A percentile compares a stretch with the other conserved stretches of the same genome.
Evolutionary conservation across 1,140 invertebrate genomes (phyloP).

Genomic region (Pectinophora gossypiella): DNA sequence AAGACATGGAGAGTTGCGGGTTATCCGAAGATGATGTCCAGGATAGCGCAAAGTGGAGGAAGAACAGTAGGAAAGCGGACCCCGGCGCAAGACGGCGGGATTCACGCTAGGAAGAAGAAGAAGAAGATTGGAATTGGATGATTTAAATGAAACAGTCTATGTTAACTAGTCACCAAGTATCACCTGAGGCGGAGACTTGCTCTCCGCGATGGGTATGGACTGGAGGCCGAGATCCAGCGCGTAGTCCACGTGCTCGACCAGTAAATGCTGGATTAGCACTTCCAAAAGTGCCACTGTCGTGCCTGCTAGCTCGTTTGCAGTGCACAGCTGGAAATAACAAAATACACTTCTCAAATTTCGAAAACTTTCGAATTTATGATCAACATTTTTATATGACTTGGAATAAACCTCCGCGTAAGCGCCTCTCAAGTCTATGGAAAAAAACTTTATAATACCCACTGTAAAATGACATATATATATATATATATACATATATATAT

Average conservation of each 20-base stretch:
- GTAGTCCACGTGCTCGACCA: constrained; percentile 97
- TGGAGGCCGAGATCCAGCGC: constrained; percentile 95
- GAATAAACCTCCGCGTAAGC: too few relatives aligned
- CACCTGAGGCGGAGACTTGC: constrained; percentile 82
- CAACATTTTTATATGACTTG: neutral
- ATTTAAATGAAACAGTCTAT: constrained; percentile 3
- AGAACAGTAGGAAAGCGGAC: too few relatives aligned
- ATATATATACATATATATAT: too few relatives aligned
- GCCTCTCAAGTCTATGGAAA: too few relatives aligned
- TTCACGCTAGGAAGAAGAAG: too few relatives aligned
- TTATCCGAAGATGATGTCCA: too few relatives aligned
- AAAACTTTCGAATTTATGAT: neutral
- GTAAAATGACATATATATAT: too few relatives aligned
- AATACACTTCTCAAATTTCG: neutral
- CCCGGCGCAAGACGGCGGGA: too few relatives aligned
- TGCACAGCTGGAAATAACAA: constrained; percentile 83
- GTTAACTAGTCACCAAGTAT: too few relatives aligned
- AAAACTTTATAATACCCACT: too few relatives aligned
- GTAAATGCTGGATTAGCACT: constrained; percentile 89
- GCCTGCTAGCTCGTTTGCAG: constrained; percentile 83
- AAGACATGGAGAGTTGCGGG: too few relatives aligned
- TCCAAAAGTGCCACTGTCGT: constrained; percentile 93
- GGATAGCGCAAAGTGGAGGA: too few relatives aligned
- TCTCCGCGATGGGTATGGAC: constrained; percentile 93
- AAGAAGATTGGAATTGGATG: neutral